A percentile compares a stretch with the other conserved stretches of the same genome.
Evolutionary conservation across 1,140 invertebrate species (phyloP).

Genomic region (Anoplolepis gracilipes): DNA sequence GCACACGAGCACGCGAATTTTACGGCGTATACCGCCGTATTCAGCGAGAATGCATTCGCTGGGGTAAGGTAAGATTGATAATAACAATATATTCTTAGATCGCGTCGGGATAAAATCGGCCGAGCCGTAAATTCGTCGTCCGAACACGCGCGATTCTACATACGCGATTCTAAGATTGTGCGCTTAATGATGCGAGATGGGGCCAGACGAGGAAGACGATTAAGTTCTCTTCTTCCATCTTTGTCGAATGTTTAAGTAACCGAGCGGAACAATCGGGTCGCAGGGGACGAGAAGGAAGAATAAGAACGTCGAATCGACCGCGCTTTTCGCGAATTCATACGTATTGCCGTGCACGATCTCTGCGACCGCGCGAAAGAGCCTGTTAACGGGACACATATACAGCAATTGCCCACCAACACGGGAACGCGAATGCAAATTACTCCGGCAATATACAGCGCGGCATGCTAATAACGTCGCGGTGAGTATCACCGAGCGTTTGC

Average conservation of each 20-base stretch:
- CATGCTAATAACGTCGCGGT: slow-evolving; percentile 69
- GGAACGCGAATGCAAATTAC: slow-evolving; percentile 67
- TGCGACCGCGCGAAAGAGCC: slow-evolving; percentile 42
- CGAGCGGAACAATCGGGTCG: not conserved
- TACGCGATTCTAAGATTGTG: slow-evolving; percentile 13
- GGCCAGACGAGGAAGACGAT: no score
- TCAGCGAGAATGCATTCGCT: not conserved
- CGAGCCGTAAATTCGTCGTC: slow-evolving; percentile 39
- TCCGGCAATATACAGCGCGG: slow-evolving; percentile 57
- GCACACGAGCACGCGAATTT: slow-evolving; percentile 23
- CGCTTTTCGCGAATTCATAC: slow-evolving; percentile 5
- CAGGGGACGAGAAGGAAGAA: not conserved
- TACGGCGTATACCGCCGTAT: not conserved
- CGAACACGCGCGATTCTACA: not conserved
- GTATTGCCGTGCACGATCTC: slow-evolving; percentile 7
- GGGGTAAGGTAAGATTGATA: slow-evolving; percentile 36
- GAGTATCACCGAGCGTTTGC: slow-evolving; percentile 66
- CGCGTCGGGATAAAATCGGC: slow-evolving; percentile 7
- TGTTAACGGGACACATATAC: slow-evolving; percentile 58
- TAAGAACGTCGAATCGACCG: not conserved
- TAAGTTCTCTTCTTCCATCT: not conserved
- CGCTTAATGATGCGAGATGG: not conserved
- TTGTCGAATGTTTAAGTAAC: not conserved
- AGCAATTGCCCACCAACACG: slow-evolving; percentile 58
- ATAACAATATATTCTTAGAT: slow-evolving; percentile 53